Percentiles rank a stretch among this genome's conserved stretches.
These are phyloP conservation scores for Marisa cornuarietis DNA, from an alignment of 1,140 invertebrate species.

Conservation along the genomic window DNA sequence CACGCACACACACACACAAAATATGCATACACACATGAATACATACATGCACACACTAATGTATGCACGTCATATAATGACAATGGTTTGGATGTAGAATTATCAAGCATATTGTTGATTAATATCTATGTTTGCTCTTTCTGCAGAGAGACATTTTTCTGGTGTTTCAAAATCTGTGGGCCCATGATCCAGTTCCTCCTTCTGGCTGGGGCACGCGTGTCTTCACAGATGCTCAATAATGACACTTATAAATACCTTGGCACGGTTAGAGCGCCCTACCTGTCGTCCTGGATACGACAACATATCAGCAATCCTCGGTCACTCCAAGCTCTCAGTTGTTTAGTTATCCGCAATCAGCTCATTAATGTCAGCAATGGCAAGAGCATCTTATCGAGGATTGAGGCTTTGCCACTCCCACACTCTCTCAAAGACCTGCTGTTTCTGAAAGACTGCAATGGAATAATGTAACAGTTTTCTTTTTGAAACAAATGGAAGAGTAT, in stretches of 20 bases:
- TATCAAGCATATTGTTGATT: neutral
- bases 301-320: slow-evolving; percentile 21
- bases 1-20: too few relatives aligned
- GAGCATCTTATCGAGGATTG: slow-evolving; percentile 7
- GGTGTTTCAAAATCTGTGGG: too few relatives aligned
- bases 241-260: slow-evolving; percentile 37
- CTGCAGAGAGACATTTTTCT: too few relatives aligned
- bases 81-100: too few relatives aligned
- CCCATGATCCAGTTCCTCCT: slow-evolving; percentile 31
- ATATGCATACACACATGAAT: too few relatives aligned
- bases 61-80: too few relatives aligned
- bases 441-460: slow-evolving; percentile 3
- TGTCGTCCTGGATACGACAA: slow-evolving; percentile 26
- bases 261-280: slow-evolving; percentile 29
- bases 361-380: neutral
- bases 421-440: slow-evolving; percentile 11
- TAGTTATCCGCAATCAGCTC: neutral
- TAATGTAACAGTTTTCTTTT: neutral
- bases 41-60: too few relatives aligned
- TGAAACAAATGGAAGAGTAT: too few relatives aligned
- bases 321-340: neutral
- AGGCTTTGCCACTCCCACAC: neutral
- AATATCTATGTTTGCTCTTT: neutral
- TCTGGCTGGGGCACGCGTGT: slow-evolving; percentile 28
- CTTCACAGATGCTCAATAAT: slow-evolving; percentile 26